Evolutionary conservation across 2,797 vertebrate species (phyloP).

Genomic region (Arctocebus calabarensis): DNA sequence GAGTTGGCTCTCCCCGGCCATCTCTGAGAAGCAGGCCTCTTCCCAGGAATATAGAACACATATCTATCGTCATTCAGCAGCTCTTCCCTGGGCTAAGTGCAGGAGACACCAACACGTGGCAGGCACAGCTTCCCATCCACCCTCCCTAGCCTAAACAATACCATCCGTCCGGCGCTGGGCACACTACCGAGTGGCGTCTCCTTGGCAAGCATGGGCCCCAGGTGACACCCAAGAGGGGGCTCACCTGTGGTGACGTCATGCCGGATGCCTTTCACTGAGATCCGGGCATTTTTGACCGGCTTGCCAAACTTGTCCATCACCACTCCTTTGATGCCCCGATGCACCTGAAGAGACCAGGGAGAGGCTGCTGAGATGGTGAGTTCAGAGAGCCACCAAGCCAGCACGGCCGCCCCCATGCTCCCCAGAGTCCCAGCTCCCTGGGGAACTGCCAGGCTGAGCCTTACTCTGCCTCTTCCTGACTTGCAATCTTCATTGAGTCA

Average conservation of each 20-base stretch:
- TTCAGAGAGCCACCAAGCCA: rapidly evolving
- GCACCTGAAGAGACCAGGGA: constrained; percentile 88
- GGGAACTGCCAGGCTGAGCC: neutral
- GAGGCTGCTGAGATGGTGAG: rapidly evolving
- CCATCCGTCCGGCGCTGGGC: rapidly evolving
- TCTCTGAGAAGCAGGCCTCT: neutral
- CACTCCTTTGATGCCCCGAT: constrained; percentile 96
- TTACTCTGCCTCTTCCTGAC: rapidly evolving
- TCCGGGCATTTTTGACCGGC: constrained; percentile 93
- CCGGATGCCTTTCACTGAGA: constrained; percentile 93
- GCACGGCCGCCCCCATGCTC: rapidly evolving
- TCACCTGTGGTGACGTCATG: constrained; percentile 97
- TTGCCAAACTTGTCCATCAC: constrained; percentile 93
- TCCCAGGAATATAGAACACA: rapidly evolving
- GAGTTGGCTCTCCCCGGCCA: no score
- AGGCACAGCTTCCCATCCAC: no score
- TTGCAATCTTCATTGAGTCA: no score
- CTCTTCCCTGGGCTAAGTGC: neutral
- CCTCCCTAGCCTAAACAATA: rapidly evolving
- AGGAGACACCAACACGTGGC: rapidly evolving
- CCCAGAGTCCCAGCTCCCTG: rapidly evolving
- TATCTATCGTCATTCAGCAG: rapidly evolving
- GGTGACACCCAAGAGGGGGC: neutral
- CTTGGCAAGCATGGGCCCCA: no score
- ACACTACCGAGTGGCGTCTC: rapidly evolving